Evolutionary conservation across 1,140 invertebrate genomes (phyloP).

Genomic region (Neodiprion fabricii): DNA sequence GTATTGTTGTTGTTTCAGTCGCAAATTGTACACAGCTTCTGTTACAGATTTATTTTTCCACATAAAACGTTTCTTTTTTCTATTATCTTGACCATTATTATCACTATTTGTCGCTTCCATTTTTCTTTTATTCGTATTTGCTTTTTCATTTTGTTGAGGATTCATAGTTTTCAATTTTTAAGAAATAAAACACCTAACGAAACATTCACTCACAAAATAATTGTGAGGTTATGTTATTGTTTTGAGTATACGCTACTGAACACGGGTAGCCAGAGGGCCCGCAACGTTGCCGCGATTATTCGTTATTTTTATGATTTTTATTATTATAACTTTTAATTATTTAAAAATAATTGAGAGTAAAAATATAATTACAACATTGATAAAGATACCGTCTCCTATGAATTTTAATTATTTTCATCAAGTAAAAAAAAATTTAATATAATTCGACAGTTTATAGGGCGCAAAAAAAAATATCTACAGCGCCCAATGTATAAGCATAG

Average conservation of each 20-base stretch:
- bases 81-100: conserved; percentile 2
- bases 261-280: conserved; percentile 6
- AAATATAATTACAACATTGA: conserved; percentile 16
- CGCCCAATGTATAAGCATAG: conserved; percentile 21
- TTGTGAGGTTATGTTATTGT: conserved; percentile 7
- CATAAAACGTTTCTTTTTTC: conserved; percentile 8
- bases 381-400: conserved; percentile 12
- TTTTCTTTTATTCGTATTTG: background rate
- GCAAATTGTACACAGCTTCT: conserved; percentile 1
- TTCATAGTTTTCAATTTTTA: background rate
- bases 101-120: background rate
- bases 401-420: conserved; percentile 13
- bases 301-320: background rate
- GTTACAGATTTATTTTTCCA: conserved; percentile 2
- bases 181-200: background rate
- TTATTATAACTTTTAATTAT: background rate
- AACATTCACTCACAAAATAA: background rate
- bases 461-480: conserved; percentile 17
- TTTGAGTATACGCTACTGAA: conserved; percentile 4
- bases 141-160: background rate
- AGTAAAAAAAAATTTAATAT: conserved; percentile 20
- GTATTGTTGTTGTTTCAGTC: conserved; percentile 4
- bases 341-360: conserved; percentile 16
- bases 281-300: conserved; percentile 16
- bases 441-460: conserved; percentile 13